phyloP scores from a whole-genome alignment of 2,888 invertebrate genomes.

The Ommatoiulus sabulosus region DNA sequence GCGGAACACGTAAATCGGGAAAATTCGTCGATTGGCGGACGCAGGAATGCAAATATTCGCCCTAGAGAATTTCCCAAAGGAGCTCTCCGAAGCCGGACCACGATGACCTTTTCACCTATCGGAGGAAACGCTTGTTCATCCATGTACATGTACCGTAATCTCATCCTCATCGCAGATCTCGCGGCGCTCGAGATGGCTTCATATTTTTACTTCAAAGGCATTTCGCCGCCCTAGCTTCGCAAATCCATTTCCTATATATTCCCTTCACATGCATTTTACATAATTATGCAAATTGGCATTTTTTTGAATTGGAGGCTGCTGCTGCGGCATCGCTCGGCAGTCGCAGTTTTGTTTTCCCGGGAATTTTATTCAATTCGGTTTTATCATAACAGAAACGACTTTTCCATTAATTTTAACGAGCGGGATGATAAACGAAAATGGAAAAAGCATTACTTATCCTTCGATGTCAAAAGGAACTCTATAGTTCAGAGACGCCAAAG shows the following conservation, averaged over 20 bases:
- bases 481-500: neutral
- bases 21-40: neutral
- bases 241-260: slow-evolving; percentile 34
- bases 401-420: slow-evolving; percentile 24
- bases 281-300: slow-evolving; percentile 36
- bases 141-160: too few species aligned
- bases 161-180: neutral
- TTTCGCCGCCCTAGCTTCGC: slow-evolving; percentile 26
- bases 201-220: slow-evolving; percentile 23
- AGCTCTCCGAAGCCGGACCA: neutral
- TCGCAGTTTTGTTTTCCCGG: neutral
- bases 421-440: slow-evolving; percentile 6
- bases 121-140: too few species aligned
- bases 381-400: neutral
- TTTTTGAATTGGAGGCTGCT: neutral
- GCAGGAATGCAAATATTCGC: neutral
- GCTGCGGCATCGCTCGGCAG: too few species aligned
- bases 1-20: neutral
- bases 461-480: neutral
- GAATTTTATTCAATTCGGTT: neutral
- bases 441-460: slow-evolving; percentile 7
- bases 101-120: slow-evolving; percentile 14
- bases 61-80: neutral
- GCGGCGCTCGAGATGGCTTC: neutral
- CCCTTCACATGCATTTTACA: slow-evolving; percentile 6